phyloP scores from a whole-genome alignment of 2,797 vertebrate genomes.

The Cyprinodon diabolis region DNA sequence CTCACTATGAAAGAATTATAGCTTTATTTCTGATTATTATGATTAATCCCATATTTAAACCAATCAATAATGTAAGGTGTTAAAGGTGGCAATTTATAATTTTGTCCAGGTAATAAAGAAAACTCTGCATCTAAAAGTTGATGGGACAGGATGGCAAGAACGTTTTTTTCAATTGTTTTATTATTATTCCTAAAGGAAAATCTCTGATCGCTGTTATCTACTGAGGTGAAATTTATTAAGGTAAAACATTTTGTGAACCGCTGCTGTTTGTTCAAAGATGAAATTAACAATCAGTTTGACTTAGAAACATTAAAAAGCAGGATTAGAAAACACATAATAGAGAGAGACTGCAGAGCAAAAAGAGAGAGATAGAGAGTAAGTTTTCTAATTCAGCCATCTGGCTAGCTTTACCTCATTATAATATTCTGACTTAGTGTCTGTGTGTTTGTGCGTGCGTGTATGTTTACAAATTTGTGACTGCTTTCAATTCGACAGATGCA shows the following conservation, averaged over 20 bases:
- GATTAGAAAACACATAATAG: slow-evolving; percentile 36
- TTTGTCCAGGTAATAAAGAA: no score
- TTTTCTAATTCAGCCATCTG: slow-evolving; percentile 89
- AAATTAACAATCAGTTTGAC: slow-evolving; percentile 48
- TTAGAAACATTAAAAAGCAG: slow-evolving; percentile 40
- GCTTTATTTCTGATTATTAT: no score
- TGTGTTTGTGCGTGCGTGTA: slow-evolving; percentile 28
- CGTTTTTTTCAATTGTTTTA: no score
- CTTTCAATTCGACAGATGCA: slow-evolving; percentile 91
- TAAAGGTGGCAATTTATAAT: no score
- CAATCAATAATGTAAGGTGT: no score
- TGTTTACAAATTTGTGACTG: slow-evolving; percentile 72
- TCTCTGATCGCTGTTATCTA: background rate
- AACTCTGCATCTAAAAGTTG: no score
- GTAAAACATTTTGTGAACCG: slow-evolving; percentile 12
- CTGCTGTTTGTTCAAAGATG: slow-evolving; percentile 35
- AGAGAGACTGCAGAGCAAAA: slow-evolving; percentile 44
- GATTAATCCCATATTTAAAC: no score
- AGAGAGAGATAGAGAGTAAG: slow-evolving; percentile 48
- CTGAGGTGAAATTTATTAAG: background rate
- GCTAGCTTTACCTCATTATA: slow-evolving; percentile 89
- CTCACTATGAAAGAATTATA: no score
- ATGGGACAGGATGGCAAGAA: no score
- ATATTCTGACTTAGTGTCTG: slow-evolving; percentile 79
- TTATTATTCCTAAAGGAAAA: background rate